Base-by-base conservation (phyloP, 2,113 vertebrate genomes). In the Riparia riparia region DNA sequence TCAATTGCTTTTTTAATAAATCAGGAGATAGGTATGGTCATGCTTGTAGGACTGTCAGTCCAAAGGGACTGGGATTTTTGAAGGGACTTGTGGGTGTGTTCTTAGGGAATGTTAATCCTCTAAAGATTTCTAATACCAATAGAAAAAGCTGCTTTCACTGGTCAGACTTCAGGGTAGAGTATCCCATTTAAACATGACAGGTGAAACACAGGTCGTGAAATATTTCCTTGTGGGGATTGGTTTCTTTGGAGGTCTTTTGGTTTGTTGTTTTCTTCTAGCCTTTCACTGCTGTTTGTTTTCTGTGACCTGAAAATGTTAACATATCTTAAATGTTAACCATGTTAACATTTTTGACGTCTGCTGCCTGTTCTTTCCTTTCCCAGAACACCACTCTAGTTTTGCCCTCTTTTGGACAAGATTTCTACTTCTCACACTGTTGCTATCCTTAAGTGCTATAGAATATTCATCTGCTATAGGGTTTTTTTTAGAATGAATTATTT, bases 401-500 rank as follows among this genome's bases (percentile, higher is more conserved):
- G 42, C 63, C 42, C 54, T 80, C 45, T 76, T 84, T 57, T 79
- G 78, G 44, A 45, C n/a, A 53, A 86, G 50, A 42, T 41, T 94
- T 74, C 66, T 83, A 49, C 44, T 90, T 82, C 61, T 86, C 39
- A 57, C 50, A 45, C 5, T 76, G 50, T 74, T 91, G 37, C 50
- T 66, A 4, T 64, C 68, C 37, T 21, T 90, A 89, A 83, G 37
- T 60, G 17, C 71, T 53, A 5, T 69, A 82, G 60, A 34, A 39
- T 92, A 66, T 84, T 82, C 80, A 73, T 58, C 83, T 94, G 69
- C 89, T 92, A 4, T 37, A 65, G 25, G 9, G 4, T 77, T 73
- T 79, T 37, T 74, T 50, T 63, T 71, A 78, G 90, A 81, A 95
- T 89, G 29, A 86, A 94, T 84, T 32, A 5, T 37, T 66, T 96